Base-by-base conservation (phyloP, 2,888 invertebrate species). In the Elgonia sp. region DNA sequence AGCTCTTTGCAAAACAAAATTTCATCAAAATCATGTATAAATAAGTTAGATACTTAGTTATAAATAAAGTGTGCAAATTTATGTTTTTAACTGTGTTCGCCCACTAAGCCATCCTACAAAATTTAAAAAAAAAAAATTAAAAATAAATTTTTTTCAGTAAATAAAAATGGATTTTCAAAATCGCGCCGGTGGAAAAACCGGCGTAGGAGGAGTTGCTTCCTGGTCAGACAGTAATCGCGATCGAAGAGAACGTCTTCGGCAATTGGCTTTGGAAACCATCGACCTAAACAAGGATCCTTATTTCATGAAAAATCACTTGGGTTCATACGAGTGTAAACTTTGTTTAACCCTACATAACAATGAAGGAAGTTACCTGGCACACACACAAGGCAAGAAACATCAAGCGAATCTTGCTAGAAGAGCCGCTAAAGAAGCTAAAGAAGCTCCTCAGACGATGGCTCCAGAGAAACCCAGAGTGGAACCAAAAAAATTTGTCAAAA, bases 271-370 rank as follows among this genome's bases (percentile, higher is more conserved):
- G 84, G 99, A 99, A 94, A 99, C 99, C 0, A 99, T 99, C 86
- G 99, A 99, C 95, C 96, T 99, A 37, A 98, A 99, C 94, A 99
- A 99, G 95, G 99, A 99, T 96, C 99, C 99, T 0, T 99, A 99
- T 96, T 99, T 99, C 96, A 99, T 99, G 99, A 99, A 99, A 96
- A 99, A 99, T 95, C 99, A 99, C 95, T 96, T 99, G 91, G 99
- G 97, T 0, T 99, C 99, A 0, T 99, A 99, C 95, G 99, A 99
- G 95, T 99, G 99, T 95, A 99, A 99, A 95, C 95, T 99, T 6
- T 99, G 99, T 95, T 95, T 99, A 75, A 99, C 99, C 0, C 96
- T 99, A 20, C 99, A 99, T 95, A 99, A 99, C 94, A 99, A 99
- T 95, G 99, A 99, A 95, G 99, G 99, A 2, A 99, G 99, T 93